Conservation (phyloP, 2,888 invertebrate species). For the Catocala fraxini region DNA sequence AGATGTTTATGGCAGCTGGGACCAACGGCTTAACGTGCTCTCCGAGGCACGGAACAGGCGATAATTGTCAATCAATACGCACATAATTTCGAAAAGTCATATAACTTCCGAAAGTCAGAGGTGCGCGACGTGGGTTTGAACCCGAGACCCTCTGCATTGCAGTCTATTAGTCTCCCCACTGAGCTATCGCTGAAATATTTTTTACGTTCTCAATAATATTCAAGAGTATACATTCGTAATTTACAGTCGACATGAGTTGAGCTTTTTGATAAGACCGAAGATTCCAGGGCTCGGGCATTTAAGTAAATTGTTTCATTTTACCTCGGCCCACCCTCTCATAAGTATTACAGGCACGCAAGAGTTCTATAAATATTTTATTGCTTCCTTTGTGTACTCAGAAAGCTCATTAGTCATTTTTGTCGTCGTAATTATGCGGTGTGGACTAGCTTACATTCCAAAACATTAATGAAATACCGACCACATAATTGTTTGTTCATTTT, state of each 20-base stretch:
- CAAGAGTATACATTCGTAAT: too few species aligned
- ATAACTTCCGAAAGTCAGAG: too few species aligned
- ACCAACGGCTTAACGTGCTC: too few species aligned
- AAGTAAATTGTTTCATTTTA: slow-evolving; percentile 34
- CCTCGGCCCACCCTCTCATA: slow-evolving; percentile 26
- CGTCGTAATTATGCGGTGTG: slow-evolving; percentile 43
- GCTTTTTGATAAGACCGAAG: slow-evolving; percentile 4
- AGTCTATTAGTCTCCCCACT: too few species aligned
- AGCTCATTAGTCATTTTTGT: slow-evolving; percentile 57
- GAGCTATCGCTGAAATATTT: too few species aligned
- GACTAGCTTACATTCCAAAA: slow-evolving; percentile 22
- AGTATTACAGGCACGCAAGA: slow-evolving; percentile 48
- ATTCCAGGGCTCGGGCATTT: slow-evolving; percentile 17
- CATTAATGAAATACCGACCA: slow-evolving; percentile 22
- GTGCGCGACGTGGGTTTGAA: too few species aligned
- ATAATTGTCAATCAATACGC: too few species aligned
- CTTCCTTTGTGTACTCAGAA: slow-evolving; percentile 53
- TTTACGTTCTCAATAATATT: too few species aligned
- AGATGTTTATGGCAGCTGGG: too few species aligned
- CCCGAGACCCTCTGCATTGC: too few species aligned
- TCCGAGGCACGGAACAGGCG: too few species aligned
- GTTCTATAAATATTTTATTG: slow-evolving; percentile 58
- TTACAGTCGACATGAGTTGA: slow-evolving; percentile 1
- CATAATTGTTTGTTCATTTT: slow-evolving; percentile 19
- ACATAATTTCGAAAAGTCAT: too few species aligned